These are phyloP conservation scores for Neelides folsomi DNA, from an alignment of 2,888 invertebrate genomes.

Conservation along the genomic window DNA sequence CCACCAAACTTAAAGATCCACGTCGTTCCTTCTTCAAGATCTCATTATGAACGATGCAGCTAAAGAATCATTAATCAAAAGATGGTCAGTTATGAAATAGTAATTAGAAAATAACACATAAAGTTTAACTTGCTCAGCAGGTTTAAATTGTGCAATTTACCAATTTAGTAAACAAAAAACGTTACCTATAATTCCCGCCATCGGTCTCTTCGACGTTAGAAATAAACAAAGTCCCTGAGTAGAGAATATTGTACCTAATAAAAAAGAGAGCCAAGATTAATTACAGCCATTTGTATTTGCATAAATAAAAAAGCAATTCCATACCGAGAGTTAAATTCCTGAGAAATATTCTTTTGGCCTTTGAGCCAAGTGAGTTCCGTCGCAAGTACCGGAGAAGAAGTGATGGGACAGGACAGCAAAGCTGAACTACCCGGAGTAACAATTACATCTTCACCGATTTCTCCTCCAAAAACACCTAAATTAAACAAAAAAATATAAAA, in stretches of 20 bases:
- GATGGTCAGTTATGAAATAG: not conserved
- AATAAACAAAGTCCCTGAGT: slow-evolving; percentile 28
- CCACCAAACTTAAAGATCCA: slow-evolving; percentile 20
- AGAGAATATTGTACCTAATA: slow-evolving; percentile 23
- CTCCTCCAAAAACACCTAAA: no score
- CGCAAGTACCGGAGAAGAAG: slow-evolving; percentile 4
- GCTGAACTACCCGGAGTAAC: slow-evolving; percentile 2
- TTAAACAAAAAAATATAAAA: no score
- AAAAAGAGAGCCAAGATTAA: not conserved
- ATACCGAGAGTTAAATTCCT: slow-evolving; percentile 2
- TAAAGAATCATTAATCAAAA: slow-evolving; percentile 2
- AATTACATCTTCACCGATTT: no score
- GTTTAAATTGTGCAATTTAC: no score
- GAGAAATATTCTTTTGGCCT: not conserved
- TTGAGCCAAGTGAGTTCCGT: not conserved
- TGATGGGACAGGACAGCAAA: slow-evolving; percentile 5
- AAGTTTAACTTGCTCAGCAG: no score
- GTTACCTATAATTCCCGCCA: slow-evolving; percentile 24
- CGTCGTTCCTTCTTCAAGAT: slow-evolving; percentile 17
- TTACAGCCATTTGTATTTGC: not conserved
- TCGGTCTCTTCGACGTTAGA: slow-evolving; percentile 17
- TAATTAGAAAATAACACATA: not conserved
- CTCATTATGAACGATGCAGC: slow-evolving; percentile 22
- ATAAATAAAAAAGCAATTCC: not conserved
- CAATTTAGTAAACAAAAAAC: not conserved